Conservation (phyloP, 1,140 invertebrate genomes). For the Paraescarpia echinospica region DNA sequence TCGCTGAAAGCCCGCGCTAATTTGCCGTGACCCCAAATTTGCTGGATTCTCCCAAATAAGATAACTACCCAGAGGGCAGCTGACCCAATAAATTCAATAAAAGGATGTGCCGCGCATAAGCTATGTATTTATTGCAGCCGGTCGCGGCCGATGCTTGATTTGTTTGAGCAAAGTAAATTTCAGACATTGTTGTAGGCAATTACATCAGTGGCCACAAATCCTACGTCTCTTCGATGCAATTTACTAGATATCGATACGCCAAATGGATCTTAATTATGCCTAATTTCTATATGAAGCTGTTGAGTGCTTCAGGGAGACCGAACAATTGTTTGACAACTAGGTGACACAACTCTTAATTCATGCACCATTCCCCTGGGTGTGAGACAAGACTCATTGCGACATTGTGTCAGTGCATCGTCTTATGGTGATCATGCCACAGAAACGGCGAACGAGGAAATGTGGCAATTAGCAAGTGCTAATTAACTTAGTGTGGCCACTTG, state of each 20-base stretch:
- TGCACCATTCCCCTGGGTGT: background rate
- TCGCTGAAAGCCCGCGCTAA: background rate
- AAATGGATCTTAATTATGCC: slow-evolving; percentile 1
- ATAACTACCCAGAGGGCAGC: background rate
- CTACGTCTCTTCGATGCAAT: background rate
- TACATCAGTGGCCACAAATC: background rate
- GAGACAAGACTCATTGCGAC: background rate
- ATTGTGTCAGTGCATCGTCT: background rate
- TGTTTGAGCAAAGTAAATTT: slow-evolving; percentile 6
- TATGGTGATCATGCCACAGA: background rate
- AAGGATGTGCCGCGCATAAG: background rate
- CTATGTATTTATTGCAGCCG: background rate
- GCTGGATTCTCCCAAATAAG: background rate
- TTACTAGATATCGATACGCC: background rate
- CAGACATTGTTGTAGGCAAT: slow-evolving; percentile 5
- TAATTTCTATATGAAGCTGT: slow-evolving; percentile 2
- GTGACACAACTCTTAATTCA: slow-evolving; percentile 5
- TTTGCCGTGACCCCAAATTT: background rate
- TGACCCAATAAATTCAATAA: background rate
- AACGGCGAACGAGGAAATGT: background rate
- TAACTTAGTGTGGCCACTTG: background rate
- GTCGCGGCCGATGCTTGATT: background rate
- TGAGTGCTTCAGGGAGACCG: background rate
- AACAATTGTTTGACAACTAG: background rate
- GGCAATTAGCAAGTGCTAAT: background rate